Evolutionary conservation across 2,888 invertebrate species (phyloP).

Genomic region (Exephanes ischioxanthus): DNA sequence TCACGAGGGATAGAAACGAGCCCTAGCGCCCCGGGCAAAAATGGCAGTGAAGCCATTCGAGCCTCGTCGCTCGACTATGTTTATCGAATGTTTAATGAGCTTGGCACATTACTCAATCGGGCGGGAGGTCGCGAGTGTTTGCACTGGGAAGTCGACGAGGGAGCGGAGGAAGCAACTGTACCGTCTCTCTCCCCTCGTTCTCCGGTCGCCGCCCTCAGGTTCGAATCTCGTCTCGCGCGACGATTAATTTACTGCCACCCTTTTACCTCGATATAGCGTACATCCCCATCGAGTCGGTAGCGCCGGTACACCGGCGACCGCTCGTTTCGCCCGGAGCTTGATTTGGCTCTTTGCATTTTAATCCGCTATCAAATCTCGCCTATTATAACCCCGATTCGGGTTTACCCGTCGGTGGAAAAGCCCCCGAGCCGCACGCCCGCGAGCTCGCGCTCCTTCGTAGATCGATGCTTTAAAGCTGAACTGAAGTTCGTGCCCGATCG

Average conservation of each 20-base stretch:
- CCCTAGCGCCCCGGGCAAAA: neutral
- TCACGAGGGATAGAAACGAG: neutral
- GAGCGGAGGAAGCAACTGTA: neutral
- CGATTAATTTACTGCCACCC: slow-evolving; percentile 17
- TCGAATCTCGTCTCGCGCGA: neutral
- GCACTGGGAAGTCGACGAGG: neutral
- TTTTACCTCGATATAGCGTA: neutral
- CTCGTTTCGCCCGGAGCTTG: slow-evolving; percentile 27
- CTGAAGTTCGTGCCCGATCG: slow-evolving; percentile 40
- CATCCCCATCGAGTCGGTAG: neutral
- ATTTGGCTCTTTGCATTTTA: slow-evolving; percentile 70
- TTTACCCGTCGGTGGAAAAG: neutral
- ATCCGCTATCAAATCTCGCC: slow-evolving; percentile 71
- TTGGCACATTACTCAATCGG: slow-evolving; percentile 13
- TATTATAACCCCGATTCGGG: slow-evolving; percentile 66
- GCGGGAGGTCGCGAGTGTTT: slow-evolving; percentile 12
- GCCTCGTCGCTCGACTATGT: slow-evolving; percentile 25
- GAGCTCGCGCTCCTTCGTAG: slow-evolving; percentile 19
- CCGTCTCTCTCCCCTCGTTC: neutral
- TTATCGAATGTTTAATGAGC: slow-evolving; percentile 43
- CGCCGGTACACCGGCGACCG: neutral
- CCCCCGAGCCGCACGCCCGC: neutral
- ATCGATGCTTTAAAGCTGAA: slow-evolving; percentile 62
- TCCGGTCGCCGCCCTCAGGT: neutral
- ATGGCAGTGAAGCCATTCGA: neutral